Conservation (phyloP, 2,888 invertebrate species). For the Prionchulus punctatus region DNA sequence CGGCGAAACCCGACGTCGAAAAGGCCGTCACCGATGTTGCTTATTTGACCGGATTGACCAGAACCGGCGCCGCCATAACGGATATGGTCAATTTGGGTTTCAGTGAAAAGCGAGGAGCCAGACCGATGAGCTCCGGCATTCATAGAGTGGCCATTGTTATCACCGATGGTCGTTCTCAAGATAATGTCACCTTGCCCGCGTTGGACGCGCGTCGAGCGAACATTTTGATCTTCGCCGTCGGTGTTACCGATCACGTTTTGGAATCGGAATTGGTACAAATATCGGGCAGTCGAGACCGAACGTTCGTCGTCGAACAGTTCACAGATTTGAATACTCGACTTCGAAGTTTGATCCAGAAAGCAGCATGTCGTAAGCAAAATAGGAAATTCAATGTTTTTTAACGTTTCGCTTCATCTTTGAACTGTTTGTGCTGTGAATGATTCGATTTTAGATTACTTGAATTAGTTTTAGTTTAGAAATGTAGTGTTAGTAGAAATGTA, state of each 20-base stretch:
- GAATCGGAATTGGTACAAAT: constrained; percentile 29
- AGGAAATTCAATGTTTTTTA: no score
- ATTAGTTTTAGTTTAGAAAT: background rate
- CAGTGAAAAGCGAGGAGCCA: constrained; percentile 25
- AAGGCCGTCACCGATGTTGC: constrained; percentile 1
- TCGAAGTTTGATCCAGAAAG: constrained; percentile 29
- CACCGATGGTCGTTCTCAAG: constrained; percentile 34
- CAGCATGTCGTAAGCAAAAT: constrained; percentile 21
- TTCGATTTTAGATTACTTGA: no score
- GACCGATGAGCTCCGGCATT: constrained; percentile 15
- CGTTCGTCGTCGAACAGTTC: constrained; percentile 32
- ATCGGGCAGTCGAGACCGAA: constrained; percentile 19
- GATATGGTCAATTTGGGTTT: constrained; percentile 25
- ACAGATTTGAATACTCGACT: constrained; percentile 30
- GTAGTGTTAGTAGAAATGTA: background rate
- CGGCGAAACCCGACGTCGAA: constrained; percentile 12
- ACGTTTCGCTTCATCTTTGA: no score
- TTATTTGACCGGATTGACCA: constrained; percentile 13
- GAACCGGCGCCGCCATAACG: constrained; percentile 30
- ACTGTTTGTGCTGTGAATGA: no score
- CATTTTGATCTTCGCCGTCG: constrained; percentile 33
- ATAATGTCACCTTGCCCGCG: constrained; percentile 32
- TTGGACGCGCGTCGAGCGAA: constrained; percentile 23
- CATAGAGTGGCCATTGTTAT: constrained; percentile 33
- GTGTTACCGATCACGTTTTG: constrained; percentile 31